Percentiles rank a stretch among this genome's conserved stretches.
These are phyloP conservation scores for Tethya wilhelma DNA, from an alignment of 37 sponge, comb jelly and placozoan genomes.

Conservation along the genomic window DNA sequence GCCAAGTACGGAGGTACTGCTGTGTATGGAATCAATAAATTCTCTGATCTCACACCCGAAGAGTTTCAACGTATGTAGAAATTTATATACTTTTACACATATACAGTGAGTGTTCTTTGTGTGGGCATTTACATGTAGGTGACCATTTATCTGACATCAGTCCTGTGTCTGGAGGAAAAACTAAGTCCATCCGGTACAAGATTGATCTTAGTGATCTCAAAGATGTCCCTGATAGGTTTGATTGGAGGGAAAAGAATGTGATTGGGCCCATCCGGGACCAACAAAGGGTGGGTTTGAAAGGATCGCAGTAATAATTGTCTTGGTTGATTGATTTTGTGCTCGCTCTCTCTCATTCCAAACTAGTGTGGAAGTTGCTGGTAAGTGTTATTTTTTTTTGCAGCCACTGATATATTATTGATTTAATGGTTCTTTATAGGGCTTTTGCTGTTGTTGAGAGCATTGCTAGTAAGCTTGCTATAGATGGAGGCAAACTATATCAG, in stretches of 20 bases:
- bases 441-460: slow-evolving; percentile 85
- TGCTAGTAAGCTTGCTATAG: slow-evolving; percentile 68
- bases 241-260: slow-evolving; percentile 33
- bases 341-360: neutral
- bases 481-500: neutral
- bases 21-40: slow-evolving; percentile 79
- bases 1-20: slow-evolving; percentile 43
- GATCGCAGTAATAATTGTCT: neutral
- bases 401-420: neutral
- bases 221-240: slow-evolving; percentile 14
- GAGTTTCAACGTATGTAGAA: slow-evolving; percentile 68
- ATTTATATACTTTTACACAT: too few relatives aligned
- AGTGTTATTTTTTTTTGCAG: slow-evolving; percentile 4
- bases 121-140: too few relatives aligned
- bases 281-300: slow-evolving; percentile 17
- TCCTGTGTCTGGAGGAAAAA: too few relatives aligned
- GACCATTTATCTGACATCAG: too few relatives aligned
- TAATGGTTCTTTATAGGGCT: slow-evolving; percentile 54
- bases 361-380: slow-evolving; percentile 91
- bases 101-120: too few relatives aligned
- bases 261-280: slow-evolving; percentile 63
- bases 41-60: slow-evolving; percentile 83
- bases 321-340: neutral
- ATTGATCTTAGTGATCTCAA: neutral
- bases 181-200: too few relatives aligned